These are phyloP conservation scores for Atherinosoma microstoma DNA, from an alignment of 2,797 vertebrate genomes.

Conservation along the genomic window DNA sequence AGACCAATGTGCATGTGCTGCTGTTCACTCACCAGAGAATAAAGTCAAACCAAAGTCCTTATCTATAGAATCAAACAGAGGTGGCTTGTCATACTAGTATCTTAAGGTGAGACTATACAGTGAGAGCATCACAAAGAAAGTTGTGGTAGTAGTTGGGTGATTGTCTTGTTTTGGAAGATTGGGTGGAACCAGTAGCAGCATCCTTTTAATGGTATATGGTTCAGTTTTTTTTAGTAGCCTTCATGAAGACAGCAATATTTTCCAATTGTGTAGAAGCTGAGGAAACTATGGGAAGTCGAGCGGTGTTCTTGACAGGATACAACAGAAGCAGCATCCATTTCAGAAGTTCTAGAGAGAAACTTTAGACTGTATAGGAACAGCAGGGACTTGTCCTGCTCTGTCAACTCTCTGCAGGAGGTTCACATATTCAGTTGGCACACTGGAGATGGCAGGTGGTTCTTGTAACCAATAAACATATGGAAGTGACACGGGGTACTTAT, in stretches of 20 bases:
- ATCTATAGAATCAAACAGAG: neutral
- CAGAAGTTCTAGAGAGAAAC: neutral
- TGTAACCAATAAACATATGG: neutral
- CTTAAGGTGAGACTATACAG: no score
- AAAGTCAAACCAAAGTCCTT: neutral
- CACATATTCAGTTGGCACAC: neutral
- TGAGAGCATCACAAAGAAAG: no score
- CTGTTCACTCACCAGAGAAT: slow-evolving; percentile 18
- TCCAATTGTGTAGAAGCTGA: neutral
- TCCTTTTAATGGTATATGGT: neutral
- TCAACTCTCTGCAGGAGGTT: neutral
- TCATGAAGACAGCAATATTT: neutral
- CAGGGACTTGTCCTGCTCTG: neutral
- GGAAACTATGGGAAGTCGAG: neutral
- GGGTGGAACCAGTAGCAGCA: neutral
- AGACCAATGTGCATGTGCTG: slow-evolving; percentile 7
- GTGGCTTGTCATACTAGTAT: neutral
- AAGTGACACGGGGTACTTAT: neutral
- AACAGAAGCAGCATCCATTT: neutral
- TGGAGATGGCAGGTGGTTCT: neutral
- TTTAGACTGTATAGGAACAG: neutral
- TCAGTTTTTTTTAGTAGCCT: neutral
- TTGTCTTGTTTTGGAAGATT: neutral
- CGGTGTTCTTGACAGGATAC: neutral
- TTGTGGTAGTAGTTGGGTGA: no score